A percentile compares a stretch with the other conserved stretches of the same genome.
These are phyloP conservation scores for Bathynomus jamesi DNA, from an alignment of 1,140 invertebrate genomes.

Conservation along the genomic window DNA sequence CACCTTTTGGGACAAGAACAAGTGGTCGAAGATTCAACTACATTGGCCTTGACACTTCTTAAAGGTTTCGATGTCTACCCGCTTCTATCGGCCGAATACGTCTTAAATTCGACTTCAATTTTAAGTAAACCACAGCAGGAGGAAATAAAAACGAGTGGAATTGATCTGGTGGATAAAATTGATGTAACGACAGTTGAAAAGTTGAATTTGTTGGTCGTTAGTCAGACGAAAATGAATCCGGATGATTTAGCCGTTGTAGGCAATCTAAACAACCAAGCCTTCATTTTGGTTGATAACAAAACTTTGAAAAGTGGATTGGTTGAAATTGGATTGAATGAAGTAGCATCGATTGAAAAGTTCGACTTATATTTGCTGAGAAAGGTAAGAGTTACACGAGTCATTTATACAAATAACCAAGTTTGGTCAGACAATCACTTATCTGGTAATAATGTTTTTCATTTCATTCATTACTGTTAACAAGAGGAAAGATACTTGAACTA, in stretches of 20 bases:
- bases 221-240: not conserved
- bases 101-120: not conserved
- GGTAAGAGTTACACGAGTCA: too few relatives aligned
- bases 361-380: not conserved
- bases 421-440: too few relatives aligned
- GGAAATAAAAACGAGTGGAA: not conserved
- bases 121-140: not conserved
- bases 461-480: too few relatives aligned
- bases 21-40: not conserved
- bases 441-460: too few relatives aligned
- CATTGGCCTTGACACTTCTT: not conserved
- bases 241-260: not conserved
- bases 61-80: not conserved
- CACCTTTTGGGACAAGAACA: slow-evolving; percentile 50
- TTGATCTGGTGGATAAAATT: not conserved
- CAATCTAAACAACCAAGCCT: not conserved
- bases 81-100: not conserved
- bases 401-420: too few relatives aligned
- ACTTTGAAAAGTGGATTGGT: not conserved
- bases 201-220: not conserved
- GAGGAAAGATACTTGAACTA: too few relatives aligned
- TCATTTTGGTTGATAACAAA: not conserved
- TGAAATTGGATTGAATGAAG: not conserved
- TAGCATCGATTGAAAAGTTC: not conserved
- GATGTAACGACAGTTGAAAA: not conserved